Evolutionary conservation across 2,113 vertebrate genomes (phyloP), one percentile per base, ranked within the genome.

Genomic region (Neogobius melanostomus): DNA sequence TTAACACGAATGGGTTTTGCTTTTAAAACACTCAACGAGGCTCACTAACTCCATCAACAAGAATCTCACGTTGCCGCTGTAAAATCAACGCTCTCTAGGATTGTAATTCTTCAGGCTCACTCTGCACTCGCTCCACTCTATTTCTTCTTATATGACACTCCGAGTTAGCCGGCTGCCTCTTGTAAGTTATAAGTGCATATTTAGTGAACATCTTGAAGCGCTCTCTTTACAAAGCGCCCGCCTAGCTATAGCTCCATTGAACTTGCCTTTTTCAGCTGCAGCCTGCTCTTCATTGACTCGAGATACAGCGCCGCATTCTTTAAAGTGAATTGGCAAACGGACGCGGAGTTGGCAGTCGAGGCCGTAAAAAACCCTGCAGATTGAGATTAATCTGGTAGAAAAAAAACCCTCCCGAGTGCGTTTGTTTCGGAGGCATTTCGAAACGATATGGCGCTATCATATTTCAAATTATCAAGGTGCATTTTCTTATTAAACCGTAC

Each of bases 381-480:
- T 87, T 78, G 81, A 91, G 87, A 90, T 81, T 77, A 91, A 87
- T 88, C 50, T 76, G 84, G 79, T 67, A 64, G 71, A 76, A 36
- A 36, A 36, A 36, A 36, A 36, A 67, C 69, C 83, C 83, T 89
- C 82, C 56, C 64, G 59, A 84, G 68, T 82, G 12, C 74, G 46
- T 87, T 90, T 90, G 83, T 92, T 89, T 88, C 80, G 75, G 66
- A 79, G 65, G 71, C 77, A 54, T 76, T 85, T 91, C 87, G 72
- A 86, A 74, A 76, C 89, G 89, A 92, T 76, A 36, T 85, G 88
- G 89, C 90, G 85, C 59, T 81, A 43, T 89, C 89, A 91, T 89
- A 91, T 87, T 89, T 82, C 82, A 68, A 63, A 91, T 88, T 90
- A 78, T 8, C 7, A 77, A 69, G 82, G 71, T 75, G 69, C 75